Evolutionary conservation across 2,113 vertebrate genomes (phyloP).

Genomic region (Aegypius monachus): DNA sequence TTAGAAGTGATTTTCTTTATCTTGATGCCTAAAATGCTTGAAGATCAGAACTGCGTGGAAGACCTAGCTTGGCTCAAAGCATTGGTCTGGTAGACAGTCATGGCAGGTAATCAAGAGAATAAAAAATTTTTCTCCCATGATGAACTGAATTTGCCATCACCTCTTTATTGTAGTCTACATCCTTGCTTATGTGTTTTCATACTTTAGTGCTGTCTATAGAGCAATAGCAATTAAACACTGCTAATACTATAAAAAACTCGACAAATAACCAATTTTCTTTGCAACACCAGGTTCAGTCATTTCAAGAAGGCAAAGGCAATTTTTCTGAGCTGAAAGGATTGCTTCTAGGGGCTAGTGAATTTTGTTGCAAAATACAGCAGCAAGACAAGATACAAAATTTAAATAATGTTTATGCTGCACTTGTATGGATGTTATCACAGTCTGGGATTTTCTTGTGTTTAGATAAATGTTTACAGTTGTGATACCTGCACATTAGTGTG

Average conservation of each 20-base stretch:
- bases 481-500: not conserved
- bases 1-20: not conserved
- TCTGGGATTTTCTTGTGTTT: not conserved
- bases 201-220: not conserved
- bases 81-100: not conserved
- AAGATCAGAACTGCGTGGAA: not conserved
- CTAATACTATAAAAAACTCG: not conserved
- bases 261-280: not conserved
- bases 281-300: not conserved
- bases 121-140: not conserved
- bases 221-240: not conserved
- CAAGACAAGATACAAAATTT: not conserved
- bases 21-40: not conserved
- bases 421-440: not conserved
- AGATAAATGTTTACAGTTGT: not conserved
- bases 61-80: not conserved
- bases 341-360: not conserved
- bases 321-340: not conserved
- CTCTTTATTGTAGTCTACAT: not conserved
- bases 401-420: not conserved
- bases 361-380: not conserved
- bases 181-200: not conserved
- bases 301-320: not conserved
- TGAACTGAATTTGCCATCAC: not conserved
- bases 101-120: not conserved